These are phyloP conservation scores for Brachionus angularis DNA, from an alignment of 1,140 invertebrate species.

Conservation along the genomic window DNA sequence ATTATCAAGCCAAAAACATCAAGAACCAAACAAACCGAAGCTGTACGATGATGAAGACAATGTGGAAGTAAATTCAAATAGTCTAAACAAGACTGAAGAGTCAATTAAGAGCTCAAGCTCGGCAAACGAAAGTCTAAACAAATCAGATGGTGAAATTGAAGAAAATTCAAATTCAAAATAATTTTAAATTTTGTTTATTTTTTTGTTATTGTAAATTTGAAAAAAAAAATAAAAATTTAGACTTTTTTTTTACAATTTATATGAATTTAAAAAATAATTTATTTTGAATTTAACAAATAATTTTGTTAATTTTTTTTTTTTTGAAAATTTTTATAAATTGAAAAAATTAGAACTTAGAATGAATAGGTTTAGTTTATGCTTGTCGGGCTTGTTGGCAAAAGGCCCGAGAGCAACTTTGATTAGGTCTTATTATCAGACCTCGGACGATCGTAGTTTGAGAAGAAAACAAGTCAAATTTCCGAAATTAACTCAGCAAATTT, in stretches of 20 bases:
- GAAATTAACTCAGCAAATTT: slow-evolving; percentile 37
- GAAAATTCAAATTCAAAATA: no score
- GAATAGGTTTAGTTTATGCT: no score
- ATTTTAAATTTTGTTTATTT: not conserved
- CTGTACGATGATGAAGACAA: slow-evolving; percentile 16
- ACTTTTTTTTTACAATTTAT: not conserved
- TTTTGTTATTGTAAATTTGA: not conserved
- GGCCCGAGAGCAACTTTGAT: no score
- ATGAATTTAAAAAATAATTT: not conserved
- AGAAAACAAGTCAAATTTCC: slow-evolving; percentile 34
- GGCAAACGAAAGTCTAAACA: not conserved
- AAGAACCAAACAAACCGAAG: not conserved
- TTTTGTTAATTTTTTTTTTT: not conserved
- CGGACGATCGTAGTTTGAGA: not conserved
- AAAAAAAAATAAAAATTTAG: not conserved
- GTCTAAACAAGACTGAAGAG: no score
- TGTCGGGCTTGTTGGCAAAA: no score
- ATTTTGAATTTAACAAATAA: not conserved
- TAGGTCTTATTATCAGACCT: slow-evolving; percentile 17
- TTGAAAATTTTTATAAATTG: not conserved
- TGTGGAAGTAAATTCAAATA: no score
- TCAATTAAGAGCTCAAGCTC: no score
- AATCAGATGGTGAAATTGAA: slow-evolving; percentile 31
- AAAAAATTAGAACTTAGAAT: no score
- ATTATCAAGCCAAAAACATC: not conserved